phyloP scores from a whole-genome alignment of 2,797 vertebrate species.

The Pseudochaenichthys georgianus region DNA sequence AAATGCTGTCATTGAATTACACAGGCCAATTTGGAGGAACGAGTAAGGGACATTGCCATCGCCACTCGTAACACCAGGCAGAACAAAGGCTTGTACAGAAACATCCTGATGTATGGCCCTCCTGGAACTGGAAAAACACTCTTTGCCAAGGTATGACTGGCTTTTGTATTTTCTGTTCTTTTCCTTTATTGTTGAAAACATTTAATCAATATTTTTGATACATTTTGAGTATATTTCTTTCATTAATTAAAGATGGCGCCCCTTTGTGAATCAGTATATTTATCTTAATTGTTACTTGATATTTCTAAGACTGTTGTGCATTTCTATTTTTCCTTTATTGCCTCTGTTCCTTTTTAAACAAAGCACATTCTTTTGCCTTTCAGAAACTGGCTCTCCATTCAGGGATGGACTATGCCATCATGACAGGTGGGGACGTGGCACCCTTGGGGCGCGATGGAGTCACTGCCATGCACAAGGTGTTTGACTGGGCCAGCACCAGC shows the following conservation, averaged over 20 bases:
- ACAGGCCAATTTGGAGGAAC: constrained; percentile 90
- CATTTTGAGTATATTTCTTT: not conserved
- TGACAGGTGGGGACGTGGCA: constrained; percentile 94
- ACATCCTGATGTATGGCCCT: constrained; percentile 92
- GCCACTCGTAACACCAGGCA: constrained; percentile 89
- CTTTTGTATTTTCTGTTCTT: not conserved
- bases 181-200: not conserved
- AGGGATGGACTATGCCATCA: constrained; percentile 93
- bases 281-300: not conserved
- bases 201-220: not conserved
- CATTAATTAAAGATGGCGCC: not conserved
- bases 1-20: not conserved
- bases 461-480: constrained; percentile 94
- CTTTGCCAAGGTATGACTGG: constrained; percentile 89
- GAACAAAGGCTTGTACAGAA: constrained; percentile 90
- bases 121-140: constrained; percentile 94
- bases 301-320: not conserved
- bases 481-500: constrained; percentile 91
- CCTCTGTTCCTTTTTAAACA: not conserved
- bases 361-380: constrained; percentile 14
- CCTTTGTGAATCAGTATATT: not conserved
- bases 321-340: not conserved
- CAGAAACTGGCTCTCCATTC: constrained; percentile 92
- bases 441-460: constrained; percentile 93
- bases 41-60: constrained; percentile 93